These are phyloP conservation scores for Apoda limacodes DNA, from an alignment of 2,888 invertebrate species.

Conservation along the genomic window DNA sequence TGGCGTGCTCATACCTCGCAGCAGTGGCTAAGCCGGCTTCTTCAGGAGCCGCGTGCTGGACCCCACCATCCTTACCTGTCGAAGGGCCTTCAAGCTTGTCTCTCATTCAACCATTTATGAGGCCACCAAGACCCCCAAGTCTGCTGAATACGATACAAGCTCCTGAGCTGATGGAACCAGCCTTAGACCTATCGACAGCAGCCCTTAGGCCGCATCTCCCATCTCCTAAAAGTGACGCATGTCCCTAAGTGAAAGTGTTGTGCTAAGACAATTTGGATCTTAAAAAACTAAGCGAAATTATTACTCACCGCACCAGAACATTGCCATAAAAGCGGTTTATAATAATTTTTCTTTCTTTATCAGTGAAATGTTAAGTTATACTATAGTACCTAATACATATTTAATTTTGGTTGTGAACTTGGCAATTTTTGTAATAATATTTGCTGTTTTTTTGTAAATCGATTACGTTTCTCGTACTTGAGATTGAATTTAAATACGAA, in stretches of 20 bases:
- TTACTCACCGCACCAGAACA: conserved; percentile 27
- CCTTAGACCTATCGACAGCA: conserved; percentile 46
- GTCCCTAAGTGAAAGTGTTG: conserved; percentile 57
- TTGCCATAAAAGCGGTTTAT: conserved; percentile 26
- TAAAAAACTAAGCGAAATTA: conserved; percentile 32
- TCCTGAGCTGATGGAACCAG: conserved; percentile 30
- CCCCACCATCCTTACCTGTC: conserved; percentile 35
- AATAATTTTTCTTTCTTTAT: conserved; percentile 27
- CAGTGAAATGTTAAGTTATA: conserved; percentile 15
- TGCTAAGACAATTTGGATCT: conserved; percentile 44
- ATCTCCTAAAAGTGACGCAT: conserved; percentile 28
- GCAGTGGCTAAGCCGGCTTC: conserved; percentile 38
- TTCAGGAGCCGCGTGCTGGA: conserved; percentile 47
- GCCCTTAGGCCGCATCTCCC: conserved; percentile 30
- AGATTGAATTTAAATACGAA: no score
- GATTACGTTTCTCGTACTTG: no score
- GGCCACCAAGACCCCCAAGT: conserved; percentile 20
- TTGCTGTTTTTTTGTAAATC: conserved; percentile 1
- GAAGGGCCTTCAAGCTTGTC: conserved; percentile 22
- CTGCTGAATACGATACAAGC: conserved; percentile 15
- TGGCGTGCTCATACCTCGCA: conserved; percentile 64
- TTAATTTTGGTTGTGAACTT: conserved; percentile 71
- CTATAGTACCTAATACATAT: conserved; percentile 58
- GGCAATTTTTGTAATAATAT: conserved; percentile 66
- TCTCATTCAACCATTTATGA: conserved; percentile 20